Base-by-base conservation (phyloP, 1,140 invertebrate species). In the Halotydeus destructor region DNA sequence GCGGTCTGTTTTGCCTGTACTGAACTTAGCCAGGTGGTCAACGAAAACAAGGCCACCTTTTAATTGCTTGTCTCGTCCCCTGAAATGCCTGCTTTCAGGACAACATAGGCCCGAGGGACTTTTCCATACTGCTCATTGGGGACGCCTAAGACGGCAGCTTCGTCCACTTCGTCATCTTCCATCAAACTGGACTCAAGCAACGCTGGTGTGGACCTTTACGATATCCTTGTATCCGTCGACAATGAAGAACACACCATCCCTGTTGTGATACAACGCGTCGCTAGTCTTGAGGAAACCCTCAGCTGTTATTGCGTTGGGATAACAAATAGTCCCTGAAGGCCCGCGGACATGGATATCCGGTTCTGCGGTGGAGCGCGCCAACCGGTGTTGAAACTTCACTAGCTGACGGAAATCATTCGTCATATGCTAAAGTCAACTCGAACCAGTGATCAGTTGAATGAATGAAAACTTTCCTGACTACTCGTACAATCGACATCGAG, bases 171-270 rank as follows among this genome's bases (percentile, higher is more conserved):
- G 1, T 74, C 69, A 38, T 76, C 64, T 48, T 74, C 68, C 43
- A 78, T 61, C 8, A 88, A 67, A 9, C 85, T 58, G 53, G 71
- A 75, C 61, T 89, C 83, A 32, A 88, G 62, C 61, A 85, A 78
- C 1, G 80, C 77, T 16, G 83, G 8, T 9, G 36, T 43, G 36
- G 21, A n/a, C 25, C 21, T 89, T 89, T 44, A 89, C 86, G 5
- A 89, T 64, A 55, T 88, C 83, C 53, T 89, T 89, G 33, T 85
- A 52, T 40, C 84, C 63, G 50, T 86, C 55, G 9, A 50, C 43
- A 2, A 57, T 47, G 42, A 50, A 57, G n/a, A 57, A 32, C 28
- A 45, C 46, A 25, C 51, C 53, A 19, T 50, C 35, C n/a, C 49
- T 38, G 45, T 54, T 52, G 41, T 46, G 56, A 40, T 50, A 52